Conservation (phyloP, 2,113 vertebrate genomes). For the Euleptes europaea region DNA sequence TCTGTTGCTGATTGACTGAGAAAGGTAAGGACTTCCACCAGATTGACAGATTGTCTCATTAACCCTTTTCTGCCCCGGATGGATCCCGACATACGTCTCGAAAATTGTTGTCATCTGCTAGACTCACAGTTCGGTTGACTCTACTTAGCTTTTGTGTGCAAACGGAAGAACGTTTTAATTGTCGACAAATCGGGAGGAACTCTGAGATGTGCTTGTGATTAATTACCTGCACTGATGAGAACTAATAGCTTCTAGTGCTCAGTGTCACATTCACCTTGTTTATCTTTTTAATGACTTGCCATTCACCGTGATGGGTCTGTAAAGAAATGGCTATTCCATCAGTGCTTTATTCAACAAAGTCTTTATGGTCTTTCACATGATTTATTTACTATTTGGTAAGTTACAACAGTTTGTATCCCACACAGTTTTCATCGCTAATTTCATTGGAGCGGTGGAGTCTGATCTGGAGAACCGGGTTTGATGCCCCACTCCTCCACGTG, state of each 20-base stretch:
- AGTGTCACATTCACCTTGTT: background rate
- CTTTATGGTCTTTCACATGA: background rate
- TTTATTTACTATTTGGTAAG: background rate
- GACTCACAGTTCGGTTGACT: constrained; percentile 8
- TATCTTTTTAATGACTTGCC: background rate
- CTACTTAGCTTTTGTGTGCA: background rate
- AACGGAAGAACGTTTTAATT: background rate
- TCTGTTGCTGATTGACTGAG: background rate
- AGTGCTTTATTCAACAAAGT: background rate
- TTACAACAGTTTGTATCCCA: too few species aligned
- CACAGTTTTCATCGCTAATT: too few species aligned
- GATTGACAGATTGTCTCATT: constrained; percentile 19
- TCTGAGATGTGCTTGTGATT: constrained; percentile 6
- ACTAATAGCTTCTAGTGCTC: background rate
- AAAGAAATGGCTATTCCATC: background rate
- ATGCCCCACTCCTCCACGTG: too few species aligned
- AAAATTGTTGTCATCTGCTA: constrained; percentile 13
- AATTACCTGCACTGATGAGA: constrained; percentile 3
- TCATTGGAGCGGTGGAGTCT: too few species aligned
- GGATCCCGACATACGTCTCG: background rate
- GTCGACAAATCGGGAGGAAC: background rate
- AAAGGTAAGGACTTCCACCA: constrained; percentile 9
- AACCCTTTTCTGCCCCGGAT: background rate
- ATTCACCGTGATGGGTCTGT: background rate
- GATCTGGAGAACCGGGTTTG: too few species aligned